A percentile compares a stretch with the other conserved stretches of the same genome.
Conservation (phyloP, 2,888 invertebrate species). For the Nephrotoma guestfalica region DNA sequence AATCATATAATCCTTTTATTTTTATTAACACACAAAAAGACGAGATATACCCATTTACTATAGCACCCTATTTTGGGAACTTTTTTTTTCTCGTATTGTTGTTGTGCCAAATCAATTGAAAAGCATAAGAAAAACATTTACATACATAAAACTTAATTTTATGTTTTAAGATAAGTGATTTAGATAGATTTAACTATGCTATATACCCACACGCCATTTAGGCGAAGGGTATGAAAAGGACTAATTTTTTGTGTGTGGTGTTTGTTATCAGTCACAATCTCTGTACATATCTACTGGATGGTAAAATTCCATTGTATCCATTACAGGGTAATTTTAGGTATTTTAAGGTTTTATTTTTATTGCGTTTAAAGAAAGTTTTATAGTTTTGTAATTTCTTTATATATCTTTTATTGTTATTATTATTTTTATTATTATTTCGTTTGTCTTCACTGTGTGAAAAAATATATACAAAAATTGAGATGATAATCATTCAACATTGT, state of each 20-base stretch:
- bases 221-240: not conserved
- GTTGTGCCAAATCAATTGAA: not conserved
- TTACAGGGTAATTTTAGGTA: not conserved
- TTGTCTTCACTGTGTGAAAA: not conserved
- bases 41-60: not conserved
- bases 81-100: not conserved
- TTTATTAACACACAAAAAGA: not conserved
- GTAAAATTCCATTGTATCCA: not conserved
- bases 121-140: not conserved
- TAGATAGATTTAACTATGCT: constrained; percentile 4
- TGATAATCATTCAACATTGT: not conserved
- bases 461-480: not conserved
- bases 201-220: not conserved
- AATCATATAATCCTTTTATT: not conserved
- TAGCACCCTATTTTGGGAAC: not conserved
- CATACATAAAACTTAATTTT: constrained; percentile 1
- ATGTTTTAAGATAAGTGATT: constrained; percentile 5
- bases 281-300: not conserved
- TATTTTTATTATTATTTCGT: not conserved
- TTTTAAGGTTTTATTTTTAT: not conserved
- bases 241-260: not conserved
- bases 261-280: not conserved
- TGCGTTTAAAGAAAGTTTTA: not conserved
- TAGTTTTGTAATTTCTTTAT: not conserved
- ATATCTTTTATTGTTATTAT: not conserved